These are phyloP conservation scores for Erythrocercus mccallii DNA, from an alignment of 2,113 vertebrate genomes.

Conservation along the genomic window DNA sequence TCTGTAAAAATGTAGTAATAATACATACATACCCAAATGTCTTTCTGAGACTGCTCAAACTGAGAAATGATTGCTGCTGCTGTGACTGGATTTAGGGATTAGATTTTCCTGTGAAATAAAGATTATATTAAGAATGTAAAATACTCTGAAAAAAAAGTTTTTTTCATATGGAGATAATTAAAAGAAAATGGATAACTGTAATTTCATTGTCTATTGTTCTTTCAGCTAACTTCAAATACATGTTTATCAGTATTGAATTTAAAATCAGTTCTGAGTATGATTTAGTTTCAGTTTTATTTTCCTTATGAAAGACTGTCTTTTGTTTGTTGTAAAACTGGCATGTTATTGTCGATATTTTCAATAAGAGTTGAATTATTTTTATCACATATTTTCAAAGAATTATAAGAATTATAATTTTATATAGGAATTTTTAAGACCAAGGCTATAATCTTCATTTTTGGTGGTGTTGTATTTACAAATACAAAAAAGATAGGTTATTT, in stretches of 20 bases:
- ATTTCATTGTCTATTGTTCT: background rate
- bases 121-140: background rate
- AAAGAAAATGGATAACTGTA: background rate
- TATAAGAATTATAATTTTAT: background rate
- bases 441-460: background rate
- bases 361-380: background rate
- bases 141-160: background rate
- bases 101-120: background rate
- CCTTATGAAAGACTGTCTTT: background rate
- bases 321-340: background rate
- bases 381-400: background rate
- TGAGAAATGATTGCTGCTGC: background rate
- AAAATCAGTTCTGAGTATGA: background rate
- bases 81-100: background rate
- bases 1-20: background rate
- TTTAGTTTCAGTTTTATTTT: background rate
- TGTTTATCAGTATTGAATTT: background rate
- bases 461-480: background rate
- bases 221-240: background rate
- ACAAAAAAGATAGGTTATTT: background rate
- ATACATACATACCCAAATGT: background rate
- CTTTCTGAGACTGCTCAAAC: background rate
- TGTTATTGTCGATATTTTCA: background rate
- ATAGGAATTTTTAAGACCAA: background rate
- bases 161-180: background rate